Evolutionary conservation across 2,888 invertebrate genomes (phyloP).

Genomic region (Cephus pygmeus): DNA sequence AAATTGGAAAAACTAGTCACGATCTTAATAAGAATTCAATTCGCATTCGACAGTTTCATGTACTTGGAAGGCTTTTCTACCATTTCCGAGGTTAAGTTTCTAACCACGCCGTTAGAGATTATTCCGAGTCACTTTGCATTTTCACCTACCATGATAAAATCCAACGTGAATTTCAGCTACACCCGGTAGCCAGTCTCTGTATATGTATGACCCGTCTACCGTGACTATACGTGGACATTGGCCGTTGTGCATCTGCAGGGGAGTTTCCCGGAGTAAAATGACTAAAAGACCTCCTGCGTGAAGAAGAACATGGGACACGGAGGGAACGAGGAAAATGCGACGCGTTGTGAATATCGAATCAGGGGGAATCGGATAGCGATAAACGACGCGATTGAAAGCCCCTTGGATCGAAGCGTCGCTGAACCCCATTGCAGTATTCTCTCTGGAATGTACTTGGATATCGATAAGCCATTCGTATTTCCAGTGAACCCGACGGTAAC

Average conservation of each 20-base stretch:
- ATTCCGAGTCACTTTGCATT: not conserved
- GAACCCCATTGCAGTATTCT: constrained; percentile 2
- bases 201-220: not conserved
- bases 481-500: constrained; percentile 23
- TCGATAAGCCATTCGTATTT: constrained; percentile 51
- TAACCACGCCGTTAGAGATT: not conserved
- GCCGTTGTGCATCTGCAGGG: constrained; percentile 5
- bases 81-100: not conserved
- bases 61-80: not conserved
- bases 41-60: not conserved
- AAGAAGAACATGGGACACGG: constrained; percentile 14
- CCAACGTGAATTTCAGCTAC: not conserved
- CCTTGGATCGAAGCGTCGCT: constrained; percentile 19
- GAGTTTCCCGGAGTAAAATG: constrained; percentile 2
- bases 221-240: not conserved
- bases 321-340: constrained; percentile 12
- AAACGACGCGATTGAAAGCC: constrained; percentile 23
- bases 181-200: not conserved
- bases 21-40: not conserved
- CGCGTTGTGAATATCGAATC: constrained; percentile 26
- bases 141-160: not conserved
- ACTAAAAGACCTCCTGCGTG: constrained; percentile 7
- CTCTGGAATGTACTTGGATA: constrained; percentile 29
- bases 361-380: constrained; percentile 28
- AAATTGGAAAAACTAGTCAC: not conserved